Evolutionary conservation across 2,888 invertebrate species (phyloP).

Genomic region (Incurvaria masculella): DNA sequence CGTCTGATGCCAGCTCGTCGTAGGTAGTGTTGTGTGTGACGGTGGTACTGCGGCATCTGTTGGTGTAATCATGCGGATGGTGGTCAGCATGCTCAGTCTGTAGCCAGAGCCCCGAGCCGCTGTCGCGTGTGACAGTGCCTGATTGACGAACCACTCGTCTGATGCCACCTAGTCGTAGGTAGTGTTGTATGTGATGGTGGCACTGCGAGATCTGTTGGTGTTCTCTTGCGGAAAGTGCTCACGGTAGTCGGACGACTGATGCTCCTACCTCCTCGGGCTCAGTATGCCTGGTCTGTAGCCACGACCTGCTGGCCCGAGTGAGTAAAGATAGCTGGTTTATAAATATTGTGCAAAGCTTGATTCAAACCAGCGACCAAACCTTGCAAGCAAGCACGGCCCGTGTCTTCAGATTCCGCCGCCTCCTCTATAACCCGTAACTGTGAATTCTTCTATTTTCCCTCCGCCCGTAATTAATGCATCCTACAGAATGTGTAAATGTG

Average conservation of each 20-base stretch:
- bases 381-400: too few species aligned
- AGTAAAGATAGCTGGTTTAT: too few species aligned
- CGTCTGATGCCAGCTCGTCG: neutral
- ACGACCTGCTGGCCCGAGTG: too few species aligned
- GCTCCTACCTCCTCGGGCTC: slow-evolving; percentile 49
- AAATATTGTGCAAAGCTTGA: too few species aligned
- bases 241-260: slow-evolving; percentile 60
- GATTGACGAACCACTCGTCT: neutral
- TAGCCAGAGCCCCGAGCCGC: too few species aligned
- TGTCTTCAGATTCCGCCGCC: too few species aligned
- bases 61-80: slow-evolving; percentile 77
- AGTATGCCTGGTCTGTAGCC: too few species aligned
- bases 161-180: slow-evolving; percentile 14
- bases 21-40: slow-evolving; percentile 27
- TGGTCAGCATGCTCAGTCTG: slow-evolving; percentile 71
- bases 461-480: too few species aligned
- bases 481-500: too few species aligned
- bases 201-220: slow-evolving; percentile 76
- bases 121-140: neutral
- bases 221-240: slow-evolving; percentile 82
- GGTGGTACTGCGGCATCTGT: slow-evolving; percentile 76
- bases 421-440: too few species aligned
- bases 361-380: too few species aligned
- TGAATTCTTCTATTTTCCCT: too few species aligned
- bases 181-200: slow-evolving; percentile 44